Evolutionary conservation across 2,888 invertebrate genomes (phyloP).

Genomic region (Cerceris ruficornis): DNA sequence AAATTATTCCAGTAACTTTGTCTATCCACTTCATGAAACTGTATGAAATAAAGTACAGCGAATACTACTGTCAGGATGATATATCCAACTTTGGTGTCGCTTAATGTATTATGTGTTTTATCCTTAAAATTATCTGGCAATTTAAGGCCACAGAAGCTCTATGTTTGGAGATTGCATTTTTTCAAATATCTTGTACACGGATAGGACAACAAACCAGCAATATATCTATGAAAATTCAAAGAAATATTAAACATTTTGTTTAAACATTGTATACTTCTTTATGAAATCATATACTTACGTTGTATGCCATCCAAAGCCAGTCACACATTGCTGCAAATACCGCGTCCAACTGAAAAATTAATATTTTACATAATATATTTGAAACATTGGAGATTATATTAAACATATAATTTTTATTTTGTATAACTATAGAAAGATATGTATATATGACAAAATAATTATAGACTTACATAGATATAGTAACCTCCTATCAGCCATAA

Average conservation of each 20-base stretch:
- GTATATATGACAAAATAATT: background rate
- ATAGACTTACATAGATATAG: slow-evolving; percentile 92
- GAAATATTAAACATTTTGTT: background rate
- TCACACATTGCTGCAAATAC: slow-evolving; percentile 89
- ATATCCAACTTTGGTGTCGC: slow-evolving; percentile 64
- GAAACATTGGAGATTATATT: too few species aligned
- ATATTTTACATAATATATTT: too few species aligned
- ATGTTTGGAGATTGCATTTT: slow-evolving; percentile 94
- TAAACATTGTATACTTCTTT: background rate
- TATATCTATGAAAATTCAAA: slow-evolving; percentile 87
- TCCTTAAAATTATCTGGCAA: slow-evolving; percentile 4
- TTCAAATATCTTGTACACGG: slow-evolving; percentile 91
- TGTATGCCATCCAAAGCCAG: slow-evolving; percentile 93
- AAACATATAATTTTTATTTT: background rate
- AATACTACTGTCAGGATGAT: slow-evolving; percentile 16
- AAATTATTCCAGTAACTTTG: background rate
- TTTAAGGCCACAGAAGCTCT: slow-evolving; percentile 88
- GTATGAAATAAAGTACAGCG: slow-evolving; percentile 4
- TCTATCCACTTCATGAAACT: background rate
- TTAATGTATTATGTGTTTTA: slow-evolving; percentile 47
- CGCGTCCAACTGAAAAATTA: slow-evolving; percentile 92
- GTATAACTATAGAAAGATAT: background rate
- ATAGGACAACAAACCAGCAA: slow-evolving; percentile 93
- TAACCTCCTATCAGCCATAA: slow-evolving; percentile 94
- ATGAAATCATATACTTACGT: slow-evolving; percentile 86